A percentile compares a stretch with the other conserved stretches of the same genome.
phyloP scores from a whole-genome alignment of 2,113 vertebrate species.

The Agapornis roseicollis region DNA sequence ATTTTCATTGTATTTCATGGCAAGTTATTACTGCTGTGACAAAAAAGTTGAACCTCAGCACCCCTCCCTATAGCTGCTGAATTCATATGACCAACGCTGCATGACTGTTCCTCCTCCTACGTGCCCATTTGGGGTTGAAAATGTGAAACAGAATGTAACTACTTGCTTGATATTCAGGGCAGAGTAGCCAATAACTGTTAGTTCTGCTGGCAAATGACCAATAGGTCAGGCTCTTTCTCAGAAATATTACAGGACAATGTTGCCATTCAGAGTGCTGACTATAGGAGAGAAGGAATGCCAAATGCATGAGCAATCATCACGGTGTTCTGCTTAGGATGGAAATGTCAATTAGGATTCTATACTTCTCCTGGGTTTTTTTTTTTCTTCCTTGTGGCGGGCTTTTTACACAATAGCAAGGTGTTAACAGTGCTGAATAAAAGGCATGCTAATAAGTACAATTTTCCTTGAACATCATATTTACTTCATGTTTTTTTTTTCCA shows the following conservation, averaged over 20 bases:
- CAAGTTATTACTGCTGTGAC: background rate
- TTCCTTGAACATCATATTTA: background rate
- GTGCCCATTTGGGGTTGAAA: background rate
- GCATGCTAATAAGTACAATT: background rate
- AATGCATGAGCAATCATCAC: background rate
- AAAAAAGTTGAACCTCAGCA: background rate
- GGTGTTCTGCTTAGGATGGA: background rate
- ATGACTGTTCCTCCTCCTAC: background rate
- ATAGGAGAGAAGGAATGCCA: background rate
- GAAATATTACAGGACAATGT: background rate
- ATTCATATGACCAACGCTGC: background rate
- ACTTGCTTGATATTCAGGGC: background rate
- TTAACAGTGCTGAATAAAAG: slow-evolving; percentile 9
- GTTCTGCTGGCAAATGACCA: background rate
- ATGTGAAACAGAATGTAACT: background rate
- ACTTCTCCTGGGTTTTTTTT: background rate
- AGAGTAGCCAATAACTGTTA: background rate
- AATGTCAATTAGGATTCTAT: background rate
- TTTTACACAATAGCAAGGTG: background rate
- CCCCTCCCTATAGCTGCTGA: background rate
- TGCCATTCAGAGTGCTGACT: slow-evolving; percentile 3
- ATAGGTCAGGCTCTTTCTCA: background rate
- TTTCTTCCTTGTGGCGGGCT: slow-evolving; percentile 3
- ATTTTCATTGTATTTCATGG: background rate
- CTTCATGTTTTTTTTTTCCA: background rate